Evolutionary conservation across 2,888 invertebrate species (phyloP).

Genomic region (Rhodophaea formosa): DNA sequence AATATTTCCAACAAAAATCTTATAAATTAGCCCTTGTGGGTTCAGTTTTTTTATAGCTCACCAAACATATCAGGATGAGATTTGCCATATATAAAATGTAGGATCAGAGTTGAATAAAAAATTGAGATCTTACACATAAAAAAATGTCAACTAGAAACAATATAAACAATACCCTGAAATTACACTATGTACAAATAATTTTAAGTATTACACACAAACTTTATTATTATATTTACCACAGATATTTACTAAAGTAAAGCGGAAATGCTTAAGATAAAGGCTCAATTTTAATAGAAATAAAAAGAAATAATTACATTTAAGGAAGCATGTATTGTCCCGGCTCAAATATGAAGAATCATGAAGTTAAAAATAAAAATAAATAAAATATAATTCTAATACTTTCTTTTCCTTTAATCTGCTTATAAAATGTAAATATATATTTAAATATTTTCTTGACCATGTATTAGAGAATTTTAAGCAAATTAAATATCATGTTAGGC

Average conservation of each 20-base stretch:
- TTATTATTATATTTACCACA: neutral
- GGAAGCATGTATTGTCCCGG: neutral
- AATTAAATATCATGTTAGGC: neutral
- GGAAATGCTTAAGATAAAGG: neutral
- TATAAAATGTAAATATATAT: no score
- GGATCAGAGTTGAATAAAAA: neutral
- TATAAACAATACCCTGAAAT: constrained; percentile 16
- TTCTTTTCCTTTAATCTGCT: no score
- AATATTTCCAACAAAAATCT: no score
- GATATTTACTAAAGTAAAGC: neutral
- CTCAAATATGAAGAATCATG: neutral
- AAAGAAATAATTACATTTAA: neutral
- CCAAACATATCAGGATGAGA: neutral
- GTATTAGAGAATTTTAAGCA: neutral
- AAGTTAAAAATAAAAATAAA: neutral
- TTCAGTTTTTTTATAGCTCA: no score
- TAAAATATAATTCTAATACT: neutral
- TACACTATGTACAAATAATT: constrained; percentile 11
- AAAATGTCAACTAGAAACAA: neutral
- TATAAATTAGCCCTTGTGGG: no score
- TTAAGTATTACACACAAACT: neutral
- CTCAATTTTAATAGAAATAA: neutral
- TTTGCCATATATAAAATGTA: neutral
- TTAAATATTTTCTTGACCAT: neutral
- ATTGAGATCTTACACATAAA: neutral